Percentiles rank a stretch among this genome's conserved stretches.
Evolutionary conservation across 2,113 vertebrate species (phyloP).

Genomic region (Mustela lutreola): DNA sequence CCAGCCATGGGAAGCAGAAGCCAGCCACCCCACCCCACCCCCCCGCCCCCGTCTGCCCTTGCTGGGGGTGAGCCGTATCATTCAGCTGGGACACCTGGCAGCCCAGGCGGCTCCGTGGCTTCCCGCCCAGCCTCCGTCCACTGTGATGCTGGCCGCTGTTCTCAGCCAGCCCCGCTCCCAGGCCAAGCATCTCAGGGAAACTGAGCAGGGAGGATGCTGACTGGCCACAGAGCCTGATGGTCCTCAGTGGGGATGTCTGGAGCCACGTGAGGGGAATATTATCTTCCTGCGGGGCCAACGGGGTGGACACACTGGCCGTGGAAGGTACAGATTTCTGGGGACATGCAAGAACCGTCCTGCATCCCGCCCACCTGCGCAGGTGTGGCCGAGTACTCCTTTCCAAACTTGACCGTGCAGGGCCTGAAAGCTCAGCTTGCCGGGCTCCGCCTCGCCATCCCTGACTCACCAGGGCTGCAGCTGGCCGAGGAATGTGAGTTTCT

Average conservation of each 20-base stretch:
- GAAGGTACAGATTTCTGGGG: not conserved
- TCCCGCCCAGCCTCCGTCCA: not conserved
- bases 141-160: not conserved
- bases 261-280: too few relatives aligned
- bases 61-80: accelerated
- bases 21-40: not conserved
- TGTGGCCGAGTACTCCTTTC: not conserved
- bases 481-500: too few relatives aligned
- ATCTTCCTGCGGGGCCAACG: not conserved
- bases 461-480: not conserved
- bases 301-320: not conserved
- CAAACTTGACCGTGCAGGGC: not conserved
- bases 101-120: not conserved
- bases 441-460: not conserved
- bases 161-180: not conserved
- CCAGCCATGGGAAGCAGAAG: not conserved
- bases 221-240: not conserved
- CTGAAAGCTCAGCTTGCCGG: not conserved
- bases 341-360: accelerated
- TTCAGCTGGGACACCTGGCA: not conserved
- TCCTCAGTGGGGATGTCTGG: not conserved
- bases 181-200: not conserved
- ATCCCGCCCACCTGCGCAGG: accelerated
- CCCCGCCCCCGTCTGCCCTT: too few relatives aligned
- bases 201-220: not conserved